Conservation (phyloP, 2,113 vertebrate genomes). For the Crotalus viridis region DNA sequence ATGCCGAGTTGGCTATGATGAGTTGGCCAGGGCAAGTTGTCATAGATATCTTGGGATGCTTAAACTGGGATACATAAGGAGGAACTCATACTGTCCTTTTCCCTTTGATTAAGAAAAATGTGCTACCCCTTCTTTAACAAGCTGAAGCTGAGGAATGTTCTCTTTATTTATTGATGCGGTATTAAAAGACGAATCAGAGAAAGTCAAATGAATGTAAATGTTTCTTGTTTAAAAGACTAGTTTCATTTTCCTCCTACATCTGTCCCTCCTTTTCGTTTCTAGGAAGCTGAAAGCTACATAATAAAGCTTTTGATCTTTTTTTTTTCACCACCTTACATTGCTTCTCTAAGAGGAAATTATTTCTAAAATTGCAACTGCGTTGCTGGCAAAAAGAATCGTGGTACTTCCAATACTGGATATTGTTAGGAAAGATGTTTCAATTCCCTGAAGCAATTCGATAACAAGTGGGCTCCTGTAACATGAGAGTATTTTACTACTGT, state of each 20-base stretch:
- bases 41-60: too few relatives aligned
- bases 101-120: not conserved
- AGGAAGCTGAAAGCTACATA: slow-evolving; percentile 1
- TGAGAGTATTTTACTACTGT: not conserved
- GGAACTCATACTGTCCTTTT: slow-evolving; percentile 35
- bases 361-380: not conserved
- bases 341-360: not conserved
- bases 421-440: not conserved
- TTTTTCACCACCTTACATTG: not conserved
- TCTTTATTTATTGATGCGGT: slow-evolving; percentile 37
- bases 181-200: not conserved
- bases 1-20: too few relatives aligned
- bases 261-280: slow-evolving; percentile 16
- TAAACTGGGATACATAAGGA: not conserved
- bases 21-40: too few relatives aligned
- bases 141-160: slow-evolving; percentile 32
- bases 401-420: not conserved
- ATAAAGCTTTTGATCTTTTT: slow-evolving; percentile 20
- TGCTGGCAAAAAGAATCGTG: not conserved
- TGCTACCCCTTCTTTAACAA: slow-evolving; percentile 42
- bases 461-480: not conserved
- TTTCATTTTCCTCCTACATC: not conserved
- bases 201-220: slow-evolving; percentile 36
- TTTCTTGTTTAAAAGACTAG: not conserved
- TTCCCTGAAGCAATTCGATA: not conserved